Percentiles rank a stretch among this genome's conserved stretches.
phyloP scores from a whole-genome alignment of 2,797 vertebrate species.

The Heliangelus exortis region DNA sequence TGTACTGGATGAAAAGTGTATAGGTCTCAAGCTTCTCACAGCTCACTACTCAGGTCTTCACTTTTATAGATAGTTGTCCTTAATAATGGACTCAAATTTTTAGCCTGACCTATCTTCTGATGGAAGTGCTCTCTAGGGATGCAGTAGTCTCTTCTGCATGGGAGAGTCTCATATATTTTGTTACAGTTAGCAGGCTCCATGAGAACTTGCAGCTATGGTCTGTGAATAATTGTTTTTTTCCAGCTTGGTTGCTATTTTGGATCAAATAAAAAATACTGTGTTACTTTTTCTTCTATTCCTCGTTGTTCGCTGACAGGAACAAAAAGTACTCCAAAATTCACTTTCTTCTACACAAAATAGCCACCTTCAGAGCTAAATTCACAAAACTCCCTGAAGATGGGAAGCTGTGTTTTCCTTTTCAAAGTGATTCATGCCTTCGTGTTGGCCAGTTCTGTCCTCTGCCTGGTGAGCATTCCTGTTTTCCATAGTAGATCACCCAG shows the following conservation, averaged over 20 bases:
- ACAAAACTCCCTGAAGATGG: not conserved
- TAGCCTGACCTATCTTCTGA: not conserved
- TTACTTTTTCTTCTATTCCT: not conserved
- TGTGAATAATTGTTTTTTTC: constrained; percentile 33
- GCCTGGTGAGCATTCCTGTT: not conserved
- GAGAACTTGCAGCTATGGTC: not conserved
- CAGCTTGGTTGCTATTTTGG: constrained; percentile 18
- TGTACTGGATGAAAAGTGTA: accelerated
- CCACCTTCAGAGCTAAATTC: not conserved
- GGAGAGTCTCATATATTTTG: not conserved
- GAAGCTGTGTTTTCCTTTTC: not conserved
- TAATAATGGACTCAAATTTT: not conserved
- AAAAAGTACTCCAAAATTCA: not conserved
- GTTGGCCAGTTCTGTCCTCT: not conserved
- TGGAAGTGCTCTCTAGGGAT: not conserved
- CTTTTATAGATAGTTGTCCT: not conserved
- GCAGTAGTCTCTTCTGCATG: not conserved
- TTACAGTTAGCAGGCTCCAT: not conserved
- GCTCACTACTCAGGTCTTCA: not conserved
- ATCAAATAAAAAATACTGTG: not conserved
- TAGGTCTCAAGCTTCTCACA: not conserved
- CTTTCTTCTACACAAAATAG: not conserved
- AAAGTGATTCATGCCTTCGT: not conserved
- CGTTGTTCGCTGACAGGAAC: not conserved
- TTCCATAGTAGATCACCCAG: not conserved